A percentile compares a stretch with the other conserved stretches of the same genome.
phyloP scores from a whole-genome alignment of 2,113 vertebrate genomes.

The Butastur rufipennis region DNA sequence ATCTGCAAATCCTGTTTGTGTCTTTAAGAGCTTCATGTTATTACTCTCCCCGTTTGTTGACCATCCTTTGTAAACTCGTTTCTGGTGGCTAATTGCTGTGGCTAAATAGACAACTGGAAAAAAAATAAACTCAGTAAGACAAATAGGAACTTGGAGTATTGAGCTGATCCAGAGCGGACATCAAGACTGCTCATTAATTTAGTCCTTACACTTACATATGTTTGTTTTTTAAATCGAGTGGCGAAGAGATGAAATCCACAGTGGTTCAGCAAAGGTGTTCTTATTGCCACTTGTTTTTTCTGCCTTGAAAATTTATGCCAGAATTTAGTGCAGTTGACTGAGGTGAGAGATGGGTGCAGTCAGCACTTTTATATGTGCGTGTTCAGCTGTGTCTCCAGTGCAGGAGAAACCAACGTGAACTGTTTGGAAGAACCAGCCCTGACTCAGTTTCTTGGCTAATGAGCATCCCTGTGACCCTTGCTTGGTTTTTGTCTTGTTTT shows the following conservation, averaged over 20 bases:
- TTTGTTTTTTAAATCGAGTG: background rate
- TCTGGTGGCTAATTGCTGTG: background rate
- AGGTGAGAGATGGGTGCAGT: rapidly evolving
- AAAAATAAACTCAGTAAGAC: background rate
- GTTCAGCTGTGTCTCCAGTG: background rate
- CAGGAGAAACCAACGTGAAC: background rate
- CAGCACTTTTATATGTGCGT: background rate
- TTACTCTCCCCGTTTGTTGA: background rate
- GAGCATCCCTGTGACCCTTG: background rate
- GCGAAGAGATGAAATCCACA: background rate
- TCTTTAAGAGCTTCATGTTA: background rate
- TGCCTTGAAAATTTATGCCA: background rate
- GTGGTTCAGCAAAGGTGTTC: background rate
- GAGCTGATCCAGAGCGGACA: background rate
- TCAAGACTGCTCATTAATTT: background rate
- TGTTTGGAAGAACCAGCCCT: rapidly evolving
- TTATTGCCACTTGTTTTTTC: background rate
- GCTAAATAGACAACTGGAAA: background rate
- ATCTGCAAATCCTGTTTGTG: background rate
- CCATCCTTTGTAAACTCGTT: background rate
- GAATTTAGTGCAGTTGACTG: background rate
- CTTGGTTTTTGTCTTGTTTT: background rate
- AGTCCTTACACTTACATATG: background rate
- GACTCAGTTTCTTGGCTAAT: background rate
- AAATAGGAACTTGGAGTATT: background rate